Base-by-base conservation (phyloP, 2,888 invertebrate species). In the Aspidiotus destructor region DNA sequence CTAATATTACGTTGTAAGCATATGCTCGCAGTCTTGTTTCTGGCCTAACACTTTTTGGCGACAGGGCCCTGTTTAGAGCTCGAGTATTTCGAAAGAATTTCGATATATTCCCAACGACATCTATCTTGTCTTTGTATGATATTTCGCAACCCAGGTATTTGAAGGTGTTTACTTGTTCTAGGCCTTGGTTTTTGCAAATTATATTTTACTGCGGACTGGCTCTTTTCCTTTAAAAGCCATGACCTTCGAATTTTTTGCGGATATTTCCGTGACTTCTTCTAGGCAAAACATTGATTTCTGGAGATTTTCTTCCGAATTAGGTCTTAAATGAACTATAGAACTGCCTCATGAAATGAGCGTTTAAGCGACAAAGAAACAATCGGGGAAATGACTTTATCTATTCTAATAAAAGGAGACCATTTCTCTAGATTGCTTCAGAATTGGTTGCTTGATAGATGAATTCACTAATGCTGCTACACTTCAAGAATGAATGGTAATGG, bases 1-100 rank as follows among this genome's bases (percentile, higher is more conserved):
- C 60, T 57, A 57, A 6, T 57, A 17, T 28, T n/a, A n/a, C n/a
- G 28, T 48, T 48, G 6, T 48, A 48, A 2, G 48, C 48, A n/a
- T 48, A 48, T 11, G 48, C 48, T 48, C 48, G 48, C 48, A 48
- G 48, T 48, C 48, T 11, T 48, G 48, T 48, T 48, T 48, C 48
- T 48, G 48, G 48, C 6, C 48, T 11, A n/a, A 48, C 48, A n/a
- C 48, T 48, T 48, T 48, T 48, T 48, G 48, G 48, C n/a, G 48
- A 6, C 48, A 48, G 6, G n/a, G 48, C 48, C 6, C 48, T 48
- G 48, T 11, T 48, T 48, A 48, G 48, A 3, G n/a, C 48, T 48
- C 2, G 3, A 3, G 6, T 48, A 3, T 3, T 6, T 13, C 48
- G 6, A n/a, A 48, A 6, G 6, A 48, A 48, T 48, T 48, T 48